phyloP scores from a whole-genome alignment of 35 echinoderm and acorn worm species.

The Apostichopus parvimensis region DNA sequence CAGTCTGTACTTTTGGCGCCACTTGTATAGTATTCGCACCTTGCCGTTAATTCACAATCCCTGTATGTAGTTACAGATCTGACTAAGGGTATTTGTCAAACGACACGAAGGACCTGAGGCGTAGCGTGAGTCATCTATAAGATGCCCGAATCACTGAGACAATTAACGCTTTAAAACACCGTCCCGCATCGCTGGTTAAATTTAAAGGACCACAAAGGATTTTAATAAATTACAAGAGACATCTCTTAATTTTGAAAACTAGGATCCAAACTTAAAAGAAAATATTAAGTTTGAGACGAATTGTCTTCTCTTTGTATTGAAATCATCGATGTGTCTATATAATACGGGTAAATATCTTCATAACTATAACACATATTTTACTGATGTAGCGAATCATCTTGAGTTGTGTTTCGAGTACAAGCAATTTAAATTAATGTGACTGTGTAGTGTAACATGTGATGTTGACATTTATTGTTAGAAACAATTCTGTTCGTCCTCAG shows the following conservation, averaged over 20 bases:
- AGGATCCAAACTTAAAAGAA: too few species aligned
- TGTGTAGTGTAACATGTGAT: too few species aligned
- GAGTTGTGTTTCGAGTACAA: too few species aligned
- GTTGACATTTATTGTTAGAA: too few species aligned
- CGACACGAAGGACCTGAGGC: neutral
- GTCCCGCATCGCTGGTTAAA: neutral
- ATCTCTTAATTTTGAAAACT: neutral
- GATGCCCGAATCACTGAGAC: neutral
- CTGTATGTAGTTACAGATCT: neutral
- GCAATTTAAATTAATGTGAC: too few species aligned
- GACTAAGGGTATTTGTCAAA: neutral
- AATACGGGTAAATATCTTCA: too few species aligned
- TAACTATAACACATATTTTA: too few species aligned
- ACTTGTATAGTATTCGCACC: neutral
- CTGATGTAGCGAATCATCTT: too few species aligned
- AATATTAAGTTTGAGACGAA: too few species aligned
- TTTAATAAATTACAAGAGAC: neutral
- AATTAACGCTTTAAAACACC: neutral
- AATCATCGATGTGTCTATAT: too few species aligned
- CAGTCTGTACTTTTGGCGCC: neutral
- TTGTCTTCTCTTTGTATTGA: too few species aligned
- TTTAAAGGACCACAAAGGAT: neutral
- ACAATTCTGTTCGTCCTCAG: too few species aligned
- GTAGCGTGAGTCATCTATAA: neutral
- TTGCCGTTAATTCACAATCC: neutral